Base-by-base conservation (phyloP, 1,140 invertebrate species). In the Daktulosphaira vitifoliae region DNA sequence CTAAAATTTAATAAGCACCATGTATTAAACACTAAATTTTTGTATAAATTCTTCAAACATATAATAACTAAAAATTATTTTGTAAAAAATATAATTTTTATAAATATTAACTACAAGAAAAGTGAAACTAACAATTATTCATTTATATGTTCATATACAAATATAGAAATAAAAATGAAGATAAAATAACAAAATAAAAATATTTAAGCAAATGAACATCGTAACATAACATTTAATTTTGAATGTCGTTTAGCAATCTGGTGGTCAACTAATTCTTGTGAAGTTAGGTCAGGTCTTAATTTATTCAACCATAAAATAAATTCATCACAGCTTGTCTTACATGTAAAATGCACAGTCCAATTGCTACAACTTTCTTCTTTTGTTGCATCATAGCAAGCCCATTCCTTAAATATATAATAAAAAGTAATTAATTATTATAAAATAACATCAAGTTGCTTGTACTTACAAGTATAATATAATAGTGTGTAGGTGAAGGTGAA, bases 321-420 rank as follows among this genome's bases (percentile, higher is more conserved):
- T 62, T 62, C 56, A 33, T 62, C 56, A 37, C 42, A 62, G 29
- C 56, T 62, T 9, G 56, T 29, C 26, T 46, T 44, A n/a, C 56
- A 62, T n/a, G 42, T 26, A 48, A 62, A 62, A 62, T 62, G 56
- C n/a, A 62, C 42, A 48, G 46, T 39, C 56, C 56, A 62, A 62
- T 62, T 39, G 4, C 13, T 26, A 7, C 39, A 62, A 13, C 25
- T 62, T 9, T 62, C 56, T 8, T 62, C 56, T 22, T 29, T 8
- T 29, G 18, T 46, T 3, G 56, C 56, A 62, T 62, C 56, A n/a
- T 46, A 62, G 46, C 56, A 62, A 1, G 56, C 42, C 56, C 56
- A 62, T 33, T 62, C 56, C 56, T 62, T 16, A 1, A n/a, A 15
- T 5, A 46, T 33, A n/a, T 33, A 33, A 33, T 11, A 62, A 48